A percentile compares a stretch with the other conserved stretches of the same genome.
Conservation (phyloP, 2,888 invertebrate genomes). For the Dorcus hopei region DNA sequence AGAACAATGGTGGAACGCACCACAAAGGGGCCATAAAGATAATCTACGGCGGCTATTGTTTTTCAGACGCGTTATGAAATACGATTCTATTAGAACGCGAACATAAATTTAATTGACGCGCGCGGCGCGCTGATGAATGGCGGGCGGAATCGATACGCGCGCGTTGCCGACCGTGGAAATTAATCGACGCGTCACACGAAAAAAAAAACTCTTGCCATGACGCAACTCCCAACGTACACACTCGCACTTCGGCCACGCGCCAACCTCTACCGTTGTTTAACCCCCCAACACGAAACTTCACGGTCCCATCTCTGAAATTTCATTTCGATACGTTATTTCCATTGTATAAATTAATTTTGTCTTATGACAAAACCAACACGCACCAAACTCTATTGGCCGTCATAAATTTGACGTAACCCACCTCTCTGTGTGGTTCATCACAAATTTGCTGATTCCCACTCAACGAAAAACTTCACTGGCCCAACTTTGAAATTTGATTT, state of each 20-base stretch:
- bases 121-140: background rate
- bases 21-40: slow-evolving; percentile 6
- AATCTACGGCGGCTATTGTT: slow-evolving; percentile 7
- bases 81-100: slow-evolving; percentile 2
- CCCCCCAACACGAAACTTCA: background rate
- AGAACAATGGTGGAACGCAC: too few relatives aligned
- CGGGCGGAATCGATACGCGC: background rate
- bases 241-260: too few relatives aligned
- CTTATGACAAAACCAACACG: too few relatives aligned
- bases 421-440: too few relatives aligned
- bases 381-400: too few relatives aligned
- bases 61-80: slow-evolving; percentile 6
- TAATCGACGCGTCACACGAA: background rate
- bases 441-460: too few relatives aligned
- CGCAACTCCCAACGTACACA: background rate
- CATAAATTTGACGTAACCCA: too few relatives aligned
- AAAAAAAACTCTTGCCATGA: background rate
- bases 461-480: too few relatives aligned
- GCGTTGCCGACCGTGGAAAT: too few relatives aligned
- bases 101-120: slow-evolving; percentile 7
- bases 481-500: too few relatives aligned
- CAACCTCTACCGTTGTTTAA: too few relatives aligned
- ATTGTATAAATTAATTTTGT: background rate
- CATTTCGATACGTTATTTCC: background rate
- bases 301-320: background rate